These are phyloP conservation scores for Drosophila cognata DNA, from an alignment of 2,888 invertebrate species.

Conservation along the genomic window DNA sequence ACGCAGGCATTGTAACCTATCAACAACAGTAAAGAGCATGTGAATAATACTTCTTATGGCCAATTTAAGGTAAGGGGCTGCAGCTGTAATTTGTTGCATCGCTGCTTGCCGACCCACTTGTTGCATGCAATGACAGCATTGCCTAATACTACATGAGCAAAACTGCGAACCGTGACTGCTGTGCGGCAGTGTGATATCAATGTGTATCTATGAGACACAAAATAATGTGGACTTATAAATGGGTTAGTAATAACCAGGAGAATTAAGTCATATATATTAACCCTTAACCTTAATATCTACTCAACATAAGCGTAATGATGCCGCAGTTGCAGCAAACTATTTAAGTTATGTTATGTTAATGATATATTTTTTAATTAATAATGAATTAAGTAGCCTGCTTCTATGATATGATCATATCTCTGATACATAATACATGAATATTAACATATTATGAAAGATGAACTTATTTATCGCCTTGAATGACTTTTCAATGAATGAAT, in stretches of 20 bases:
- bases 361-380: neutral
- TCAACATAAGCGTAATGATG: neutral
- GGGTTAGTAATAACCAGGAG: neutral
- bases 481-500: neutral
- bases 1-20: conserved; percentile 93
- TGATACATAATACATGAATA: no score
- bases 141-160: conserved; percentile 8
- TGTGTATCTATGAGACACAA: neutral
- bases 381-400: no score
- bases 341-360: neutral
- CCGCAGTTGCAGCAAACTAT: neutral
- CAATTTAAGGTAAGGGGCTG: conserved; percentile 24
- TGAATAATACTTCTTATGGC: conserved; percentile 20
- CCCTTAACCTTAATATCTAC: neutral
- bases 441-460: neutral
- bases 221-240: neutral
- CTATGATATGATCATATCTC: no score
- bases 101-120: conserved; percentile 8
- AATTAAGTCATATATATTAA: neutral
- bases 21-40: conserved; percentile 15
- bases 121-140: conserved; percentile 34
- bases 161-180: conserved; percentile 22
- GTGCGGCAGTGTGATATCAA: neutral
- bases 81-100: conserved; percentile 17
- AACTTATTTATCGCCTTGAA: neutral